These are phyloP conservation scores for Gadopsis marmoratus DNA, from an alignment of 2,797 vertebrate genomes.

Conservation along the genomic window DNA sequence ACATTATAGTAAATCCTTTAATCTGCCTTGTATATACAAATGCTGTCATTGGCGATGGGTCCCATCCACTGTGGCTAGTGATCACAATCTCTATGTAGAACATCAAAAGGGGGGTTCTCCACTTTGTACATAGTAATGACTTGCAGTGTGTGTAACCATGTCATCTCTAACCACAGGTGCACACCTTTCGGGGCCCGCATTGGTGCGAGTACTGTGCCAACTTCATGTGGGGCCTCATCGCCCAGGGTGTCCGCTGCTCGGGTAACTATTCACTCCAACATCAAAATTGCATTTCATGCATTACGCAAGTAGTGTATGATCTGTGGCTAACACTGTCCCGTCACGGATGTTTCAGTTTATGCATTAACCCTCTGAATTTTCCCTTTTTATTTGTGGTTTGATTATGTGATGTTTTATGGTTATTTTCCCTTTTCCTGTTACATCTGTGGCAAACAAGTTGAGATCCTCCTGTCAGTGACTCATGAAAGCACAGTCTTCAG, in stretches of 20 bases:
- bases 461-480: constrained; percentile 38
- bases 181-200: constrained; percentile 96
- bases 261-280: constrained; percentile 82
- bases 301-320: constrained; percentile 27
- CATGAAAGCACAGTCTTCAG: constrained; percentile 27
- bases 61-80: constrained; percentile 42
- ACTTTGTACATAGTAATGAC: constrained; percentile 17
- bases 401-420: constrained; percentile 4
- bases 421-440: constrained; percentile 56
- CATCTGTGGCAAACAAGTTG: constrained; percentile 62
- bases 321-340: constrained; percentile 5
- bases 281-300: constrained; percentile 8
- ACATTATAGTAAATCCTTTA: constrained; percentile 81
- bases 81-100: constrained; percentile 59
- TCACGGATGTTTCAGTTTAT: constrained; percentile 3
- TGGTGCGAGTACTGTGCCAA: constrained; percentile 99
- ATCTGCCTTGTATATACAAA: constrained; percentile 79
- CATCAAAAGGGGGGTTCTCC: constrained; percentile 45
- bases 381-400: not conserved
- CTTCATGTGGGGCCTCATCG: constrained; percentile 99
- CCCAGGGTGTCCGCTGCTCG: constrained; percentile 98
- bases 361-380: constrained; percentile 5
- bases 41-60: constrained; percentile 64
- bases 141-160: constrained; percentile 27
- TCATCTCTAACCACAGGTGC: constrained; percentile 87